A percentile compares a stretch with the other conserved stretches of the same genome.
Evolutionary conservation across 1,140 invertebrate species (phyloP).

Genomic region (Tetranychus cinnabarinus): DNA sequence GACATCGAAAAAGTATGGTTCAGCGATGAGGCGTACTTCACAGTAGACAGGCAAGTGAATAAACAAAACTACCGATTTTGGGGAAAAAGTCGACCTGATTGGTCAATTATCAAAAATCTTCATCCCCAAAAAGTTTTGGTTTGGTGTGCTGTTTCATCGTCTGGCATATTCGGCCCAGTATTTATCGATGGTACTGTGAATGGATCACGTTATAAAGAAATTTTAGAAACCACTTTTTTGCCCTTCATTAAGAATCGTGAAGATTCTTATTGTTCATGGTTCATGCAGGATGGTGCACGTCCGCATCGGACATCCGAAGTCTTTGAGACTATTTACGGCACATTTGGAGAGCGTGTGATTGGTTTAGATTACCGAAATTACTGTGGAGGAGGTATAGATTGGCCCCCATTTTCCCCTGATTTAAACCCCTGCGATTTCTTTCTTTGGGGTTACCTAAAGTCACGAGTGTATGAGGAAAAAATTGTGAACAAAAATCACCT

Average conservation of each 20-base stretch:
- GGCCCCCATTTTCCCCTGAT: constrained; percentile 11
- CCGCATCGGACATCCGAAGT: constrained; percentile 1
- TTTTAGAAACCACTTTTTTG: constrained; percentile 2
- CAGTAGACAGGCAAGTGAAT: not conserved
- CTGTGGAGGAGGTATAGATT: not conserved
- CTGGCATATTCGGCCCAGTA: constrained; percentile 2
- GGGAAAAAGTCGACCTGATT: not conserved
- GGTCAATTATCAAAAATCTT: not conserved
- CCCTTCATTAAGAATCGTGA: not conserved
- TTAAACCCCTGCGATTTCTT: constrained; percentile 12
- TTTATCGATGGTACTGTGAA: constrained; percentile 6
- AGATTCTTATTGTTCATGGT: not conserved
- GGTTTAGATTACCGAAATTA: not conserved
- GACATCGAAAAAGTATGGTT: constrained; percentile 2
- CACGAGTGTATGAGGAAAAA: not conserved
- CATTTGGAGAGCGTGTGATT: not conserved
- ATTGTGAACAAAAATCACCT: not conserved
- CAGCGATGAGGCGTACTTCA: constrained; percentile 6
- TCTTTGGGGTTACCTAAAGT: constrained; percentile 11
- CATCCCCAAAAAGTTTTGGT: constrained; percentile 4
- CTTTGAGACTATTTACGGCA: not conserved
- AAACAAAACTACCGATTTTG: constrained; percentile 5
- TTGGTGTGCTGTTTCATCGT: constrained; percentile 3
- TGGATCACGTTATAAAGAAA: not conserved
- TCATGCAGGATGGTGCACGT: constrained; percentile 5